Percentiles rank a stretch among this genome's conserved stretches.
phyloP scores from a whole-genome alignment of 2,888 invertebrate species.

The Cryptosula pallasiana region DNA sequence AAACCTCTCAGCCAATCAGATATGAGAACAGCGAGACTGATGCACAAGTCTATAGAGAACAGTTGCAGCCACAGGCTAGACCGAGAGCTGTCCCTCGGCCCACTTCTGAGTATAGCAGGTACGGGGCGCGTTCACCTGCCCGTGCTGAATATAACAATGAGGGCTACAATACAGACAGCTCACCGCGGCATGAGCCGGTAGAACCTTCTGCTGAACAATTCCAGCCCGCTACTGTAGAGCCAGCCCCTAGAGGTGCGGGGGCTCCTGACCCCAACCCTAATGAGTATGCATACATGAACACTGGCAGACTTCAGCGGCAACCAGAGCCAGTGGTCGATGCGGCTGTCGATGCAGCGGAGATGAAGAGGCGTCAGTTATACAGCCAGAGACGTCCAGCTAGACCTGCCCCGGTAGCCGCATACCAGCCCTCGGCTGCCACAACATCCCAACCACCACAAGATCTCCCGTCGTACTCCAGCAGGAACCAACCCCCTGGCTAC shows the following conservation, averaged over 20 bases:
- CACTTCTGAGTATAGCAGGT: neutral
- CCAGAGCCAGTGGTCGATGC: slow-evolving; percentile 2
- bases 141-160: slow-evolving; percentile 10
- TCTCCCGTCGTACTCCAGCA: neutral
- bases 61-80: neutral
- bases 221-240: neutral
- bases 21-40: neutral
- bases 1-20: neutral
- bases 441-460: neutral
- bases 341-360: neutral
- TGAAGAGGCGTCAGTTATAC: neutral
- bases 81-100: neutral
- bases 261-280: neutral
- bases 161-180: slow-evolving; percentile 6
- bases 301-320: neutral
- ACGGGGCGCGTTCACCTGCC: neutral
- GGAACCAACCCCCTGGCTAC: neutral
- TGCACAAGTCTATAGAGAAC: neutral
- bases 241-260: neutral
- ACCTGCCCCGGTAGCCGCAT: neutral
- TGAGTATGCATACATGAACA: slow-evolving; percentile 9
- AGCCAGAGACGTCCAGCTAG: neutral
- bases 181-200: neutral
- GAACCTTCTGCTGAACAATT: neutral
- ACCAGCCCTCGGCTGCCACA: neutral